Conservation (phyloP, 1,140 invertebrate genomes). For the Geopemphigus sp. region DNA sequence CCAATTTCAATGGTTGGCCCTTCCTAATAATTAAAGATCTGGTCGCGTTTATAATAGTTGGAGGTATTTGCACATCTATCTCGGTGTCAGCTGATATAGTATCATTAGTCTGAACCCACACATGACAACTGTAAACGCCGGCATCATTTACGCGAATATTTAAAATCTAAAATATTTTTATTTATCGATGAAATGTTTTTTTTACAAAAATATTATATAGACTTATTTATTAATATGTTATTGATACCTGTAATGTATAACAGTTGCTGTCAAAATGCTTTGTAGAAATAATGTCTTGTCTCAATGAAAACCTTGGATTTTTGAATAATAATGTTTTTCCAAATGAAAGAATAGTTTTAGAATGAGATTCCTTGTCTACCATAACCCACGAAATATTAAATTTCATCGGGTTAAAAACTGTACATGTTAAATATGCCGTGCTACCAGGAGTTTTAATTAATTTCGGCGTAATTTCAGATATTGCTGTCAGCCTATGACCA, state of each 20-base stretch:
- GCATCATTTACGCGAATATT: too few species aligned
- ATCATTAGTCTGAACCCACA: constrained; percentile 63
- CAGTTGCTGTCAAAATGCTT: constrained; percentile 72
- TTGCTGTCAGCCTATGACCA: constrained; percentile 78
- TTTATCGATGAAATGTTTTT: constrained; percentile 5
- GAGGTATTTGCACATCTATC: constrained; percentile 77
- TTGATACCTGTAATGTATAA: constrained; percentile 75
- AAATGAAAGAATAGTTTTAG: constrained; percentile 71
- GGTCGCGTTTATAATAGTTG: constrained; percentile 90
- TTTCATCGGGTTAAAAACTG: constrained; percentile 82
- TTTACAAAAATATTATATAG: neutral
- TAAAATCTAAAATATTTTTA: constrained; percentile 52
- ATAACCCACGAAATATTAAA: constrained; percentile 85
- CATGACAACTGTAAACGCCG: too few species aligned
- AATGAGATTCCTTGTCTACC: constrained; percentile 59
- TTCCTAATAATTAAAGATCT: constrained; percentile 80
- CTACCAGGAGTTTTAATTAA: constrained; percentile 89
- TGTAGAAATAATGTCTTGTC: too few species aligned
- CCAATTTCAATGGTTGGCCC: constrained; percentile 72
- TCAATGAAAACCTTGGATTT: constrained; percentile 81
- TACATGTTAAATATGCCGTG: constrained; percentile 82
- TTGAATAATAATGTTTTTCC: constrained; percentile 78
- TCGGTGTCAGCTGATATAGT: constrained; percentile 75
- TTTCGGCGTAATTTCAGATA: constrained; percentile 86
- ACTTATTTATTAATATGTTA: neutral